Conservation (phyloP, 92 coral and sea anemone genomes). For the Siderastrea siderea region DNA sequence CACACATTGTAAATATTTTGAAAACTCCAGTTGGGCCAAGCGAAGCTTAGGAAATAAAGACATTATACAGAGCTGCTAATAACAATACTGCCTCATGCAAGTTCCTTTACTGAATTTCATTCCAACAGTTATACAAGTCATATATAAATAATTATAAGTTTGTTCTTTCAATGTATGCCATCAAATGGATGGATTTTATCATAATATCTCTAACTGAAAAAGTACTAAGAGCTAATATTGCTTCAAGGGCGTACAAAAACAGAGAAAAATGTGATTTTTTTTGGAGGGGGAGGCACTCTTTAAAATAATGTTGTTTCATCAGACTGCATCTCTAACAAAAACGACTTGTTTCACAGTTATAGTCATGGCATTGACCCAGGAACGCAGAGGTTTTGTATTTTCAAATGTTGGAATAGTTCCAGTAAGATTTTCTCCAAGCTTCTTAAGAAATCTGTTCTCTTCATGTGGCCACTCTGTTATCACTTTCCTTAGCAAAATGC, state of each 20-base stretch:
- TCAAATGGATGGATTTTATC: not conserved
- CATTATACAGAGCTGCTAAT: too few species aligned
- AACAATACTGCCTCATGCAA: not conserved
- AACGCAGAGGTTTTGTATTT: conserved; percentile 27
- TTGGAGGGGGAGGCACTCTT: not conserved
- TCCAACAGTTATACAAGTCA: not conserved
- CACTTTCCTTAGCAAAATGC: conserved; percentile 17
- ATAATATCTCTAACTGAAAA: too few species aligned
- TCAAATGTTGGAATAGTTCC: conserved; percentile 47
- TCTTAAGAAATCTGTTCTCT: too few species aligned
- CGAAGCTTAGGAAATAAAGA: too few species aligned
- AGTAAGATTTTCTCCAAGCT: too few species aligned
- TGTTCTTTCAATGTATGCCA: not conserved
- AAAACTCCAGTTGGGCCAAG: too few species aligned
- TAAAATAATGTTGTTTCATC: too few species aligned
- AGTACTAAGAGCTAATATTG: not conserved
- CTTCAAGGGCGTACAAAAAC: not conserved
- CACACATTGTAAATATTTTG: too few species aligned
- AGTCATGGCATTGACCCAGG: conserved; percentile 49
- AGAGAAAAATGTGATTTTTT: not conserved
- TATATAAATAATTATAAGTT: too few species aligned
- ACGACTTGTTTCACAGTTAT: not conserved
- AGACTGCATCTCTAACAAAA: too few species aligned
- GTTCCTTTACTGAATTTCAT: not conserved
- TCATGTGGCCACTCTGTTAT: too few species aligned